Evolutionary conservation across 2,888 invertebrate genomes (phyloP), one percentile per base, ranked within the genome.

Genomic region (Amblyjoppa fuscipennis): DNA sequence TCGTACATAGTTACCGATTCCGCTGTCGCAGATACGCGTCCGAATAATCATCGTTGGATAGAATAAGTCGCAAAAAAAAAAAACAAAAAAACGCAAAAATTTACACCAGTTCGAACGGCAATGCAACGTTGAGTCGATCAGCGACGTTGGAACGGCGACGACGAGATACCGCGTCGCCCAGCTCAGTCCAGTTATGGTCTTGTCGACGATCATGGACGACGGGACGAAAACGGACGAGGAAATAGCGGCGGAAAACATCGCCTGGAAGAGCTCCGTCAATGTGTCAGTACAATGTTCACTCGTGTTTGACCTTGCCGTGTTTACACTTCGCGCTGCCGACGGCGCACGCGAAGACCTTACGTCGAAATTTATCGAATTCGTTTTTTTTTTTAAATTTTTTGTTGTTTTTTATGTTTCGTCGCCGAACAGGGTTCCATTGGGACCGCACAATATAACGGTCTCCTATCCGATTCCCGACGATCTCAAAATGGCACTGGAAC

Each of bases 401-500:
- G 20, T 20, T 20, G 20, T 28, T 64, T 0, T 61, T 16, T 28
- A 51, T 38, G 16, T 41, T 53, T 51, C 25, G 3, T 25, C 13
- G 0, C 28, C 16, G 16, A 2, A 3, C 70, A 85, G 85, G 25
- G 28, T 85, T 25, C 85, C 78, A 0, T 7, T 66, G 66, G 78
- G 31, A 7, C 56, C 69, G 16, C 3, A 5, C 1, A 11, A 28
- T 0, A 2, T 0, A 4, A 20, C 1, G 11, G 6, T 4, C 2
- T 9, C 51, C 2, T 77, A 74, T 64, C 51, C 69, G 2, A 69
- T 85, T 56, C 87, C 85, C 0, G 45, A 66, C 0, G 80, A 84
- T 28, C 82, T 90, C 28, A 11, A n/a, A 11, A 20, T 64, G 6
- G 88, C 76, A 4, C 25, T 89, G 3, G 78, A 81, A 13, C 49